Base-by-base conservation (phyloP, 2,888 invertebrate species). In the Spilarctia lutea region DNA sequence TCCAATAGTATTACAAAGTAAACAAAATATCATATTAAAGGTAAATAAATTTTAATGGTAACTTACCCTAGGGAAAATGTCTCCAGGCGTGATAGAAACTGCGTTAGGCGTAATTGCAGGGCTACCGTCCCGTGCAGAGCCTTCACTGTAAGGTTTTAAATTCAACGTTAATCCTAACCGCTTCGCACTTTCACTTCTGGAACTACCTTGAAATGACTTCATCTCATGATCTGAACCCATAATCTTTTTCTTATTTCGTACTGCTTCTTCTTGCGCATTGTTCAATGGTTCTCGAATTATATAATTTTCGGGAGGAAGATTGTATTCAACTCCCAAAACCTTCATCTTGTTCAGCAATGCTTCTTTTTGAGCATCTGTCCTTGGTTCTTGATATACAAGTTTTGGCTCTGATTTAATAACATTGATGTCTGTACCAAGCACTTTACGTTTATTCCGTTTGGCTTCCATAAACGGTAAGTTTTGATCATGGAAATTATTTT, bases 241-340 rank as follows among this genome's bases (percentile, higher is more conserved):
- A 85, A 80, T 88, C 85, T 89, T 95, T 60, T 85, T 87, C 79
- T 81, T 95, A 81, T 94, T 94, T 2, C 88, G 88, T 39, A 91
- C 68, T 6, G 95, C 96, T 81, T 95, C 93, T 81, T 93, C 93
- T 73, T 94, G 94, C 2, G 94, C 94, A 1, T 89, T 79, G 81
- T 94, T 96, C 0, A 88, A 88, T 1, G 92, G 92, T 69, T 92
- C 91, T 33, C 88, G 92, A 73, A 85, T 88, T 35, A 75, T 68
- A 24, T 79, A 18, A 24, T 76, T 75, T 79, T 89, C 88, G 0
- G 86, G 65, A 10, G 95, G 94, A 4, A 96, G 88, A 72, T 96
- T 96, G 80, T 96, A 97, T 87, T 97, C 97, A 0, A 97, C 96
- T 7, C 96, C 95, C 74, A 97, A 88, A 2, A 97, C 94, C 89